Percentiles rank a stretch among this genome's conserved stretches.
phyloP scores from a whole-genome alignment of 2,797 vertebrate species.

The Acestrorhynchus altus region DNA sequence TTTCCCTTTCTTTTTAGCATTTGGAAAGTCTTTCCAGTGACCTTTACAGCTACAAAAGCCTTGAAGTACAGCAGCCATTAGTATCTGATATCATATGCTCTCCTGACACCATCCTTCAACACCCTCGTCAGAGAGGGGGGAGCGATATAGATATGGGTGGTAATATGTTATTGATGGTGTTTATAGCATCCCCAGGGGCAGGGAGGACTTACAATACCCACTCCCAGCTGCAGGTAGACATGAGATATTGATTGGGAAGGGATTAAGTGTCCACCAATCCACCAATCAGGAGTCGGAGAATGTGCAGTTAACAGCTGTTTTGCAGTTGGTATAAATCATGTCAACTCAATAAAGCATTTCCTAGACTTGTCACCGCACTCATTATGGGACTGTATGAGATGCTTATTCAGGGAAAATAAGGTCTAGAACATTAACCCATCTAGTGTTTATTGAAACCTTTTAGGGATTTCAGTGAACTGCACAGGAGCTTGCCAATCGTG shows the following conservation, averaged over 20 bases:
- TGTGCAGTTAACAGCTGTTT: conserved; percentile 49
- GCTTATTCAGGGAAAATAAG: conserved; percentile 42
- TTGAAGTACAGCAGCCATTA: conserved; percentile 56
- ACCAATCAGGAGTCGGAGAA: conserved; percentile 53
- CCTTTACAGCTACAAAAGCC: conserved; percentile 47
- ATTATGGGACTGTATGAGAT: conserved; percentile 38
- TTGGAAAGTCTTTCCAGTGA: conserved; percentile 34
- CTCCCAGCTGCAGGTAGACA: conserved; percentile 44
- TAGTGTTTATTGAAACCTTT: conserved; percentile 15
- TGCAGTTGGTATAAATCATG: conserved; percentile 41
- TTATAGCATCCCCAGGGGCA: conserved; percentile 43
- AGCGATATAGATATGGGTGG: conserved; percentile 54
- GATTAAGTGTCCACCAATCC: conserved; percentile 57
- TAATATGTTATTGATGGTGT: conserved; percentile 57
- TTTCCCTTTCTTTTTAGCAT: background rate
- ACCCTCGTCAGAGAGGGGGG: conserved; percentile 35
- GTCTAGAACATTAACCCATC: conserved; percentile 37
- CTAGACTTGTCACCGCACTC: conserved; percentile 29
- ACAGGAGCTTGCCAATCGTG: background rate
- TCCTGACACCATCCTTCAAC: conserved; percentile 48
- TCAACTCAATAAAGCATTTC: conserved; percentile 48
- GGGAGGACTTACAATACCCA: conserved; percentile 37
- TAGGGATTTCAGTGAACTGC: background rate
- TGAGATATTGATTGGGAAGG: conserved; percentile 54
- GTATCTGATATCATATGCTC: conserved; percentile 44